phyloP scores from a whole-genome alignment of 2,797 vertebrate genomes.

The Syngnathus rostellatus region DNA sequence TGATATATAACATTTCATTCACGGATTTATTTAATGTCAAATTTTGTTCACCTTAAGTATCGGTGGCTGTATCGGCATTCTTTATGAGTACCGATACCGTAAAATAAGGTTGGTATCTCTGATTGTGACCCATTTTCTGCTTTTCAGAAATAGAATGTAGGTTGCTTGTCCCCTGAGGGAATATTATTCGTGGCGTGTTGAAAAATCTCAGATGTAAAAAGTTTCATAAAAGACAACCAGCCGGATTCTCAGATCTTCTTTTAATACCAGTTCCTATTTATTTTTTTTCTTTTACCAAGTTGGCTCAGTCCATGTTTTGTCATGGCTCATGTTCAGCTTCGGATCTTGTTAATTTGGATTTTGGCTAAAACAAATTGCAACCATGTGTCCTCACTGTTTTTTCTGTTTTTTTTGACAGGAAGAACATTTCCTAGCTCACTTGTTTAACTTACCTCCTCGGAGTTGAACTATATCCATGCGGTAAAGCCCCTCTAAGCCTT shows the following conservation, averaged over 20 bases:
- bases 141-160: slow-evolving; percentile 5
- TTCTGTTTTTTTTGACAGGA: slow-evolving; percentile 1
- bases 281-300: neutral
- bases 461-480: neutral
- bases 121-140: neutral
- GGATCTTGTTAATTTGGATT: slow-evolving; percentile 1
- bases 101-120: neutral
- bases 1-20: no score
- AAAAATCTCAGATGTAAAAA: neutral
- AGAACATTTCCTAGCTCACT: neutral
- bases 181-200: neutral
- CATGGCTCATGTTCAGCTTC: neutral
- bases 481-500: neutral
- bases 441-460: slow-evolving; percentile 5
- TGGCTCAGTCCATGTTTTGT: neutral
- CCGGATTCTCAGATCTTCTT: neutral
- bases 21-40: no score
- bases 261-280: neutral
- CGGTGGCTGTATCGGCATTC: no score
- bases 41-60: no score
- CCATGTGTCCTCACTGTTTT: neutral
- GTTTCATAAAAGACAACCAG: neutral
- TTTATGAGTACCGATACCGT: no score
- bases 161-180: slow-evolving; percentile 1
- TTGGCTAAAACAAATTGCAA: slow-evolving; percentile 3